Evolutionary conservation across 2,888 invertebrate species (phyloP), one percentile per base, ranked within the genome.

Genomic region (Meiosimyza decipiens): DNA sequence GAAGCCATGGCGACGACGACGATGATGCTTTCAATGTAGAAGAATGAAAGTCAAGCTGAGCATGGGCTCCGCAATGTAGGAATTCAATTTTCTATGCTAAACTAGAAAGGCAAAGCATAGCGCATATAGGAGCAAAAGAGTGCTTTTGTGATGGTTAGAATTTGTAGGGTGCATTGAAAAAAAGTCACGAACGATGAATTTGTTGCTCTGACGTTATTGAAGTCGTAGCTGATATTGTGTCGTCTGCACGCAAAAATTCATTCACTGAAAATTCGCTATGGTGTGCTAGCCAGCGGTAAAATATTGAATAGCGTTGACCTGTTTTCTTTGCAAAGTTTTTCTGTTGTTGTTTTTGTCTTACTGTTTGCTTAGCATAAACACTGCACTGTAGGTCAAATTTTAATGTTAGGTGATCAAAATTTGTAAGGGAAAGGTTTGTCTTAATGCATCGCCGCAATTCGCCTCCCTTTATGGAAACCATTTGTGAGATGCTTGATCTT

Each of bases 281-380:
- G 22, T 52, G 22, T 6, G 22, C 68, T 15, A 59, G 15, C 57
- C 28, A 66, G 55, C 16, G 40, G 54, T 6, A 1, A 65, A 40
- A 22, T 40, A 60, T 11, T 12, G 60, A 40, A 66, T 55, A 4
- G 6, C 70, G 18, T 68, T 50, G 57, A 71, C 52, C 28, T 47
- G 62, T 28, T 50, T 59, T 49, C 13, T 76, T 72, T 7, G 9
- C 40, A 40, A 40, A 40, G 40, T 77, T 66, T 77, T 75, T 72
- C 74, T 73, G 76, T 62, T 74, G 80, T 62, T 65, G 62, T 68
- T 78, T 77, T 76, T 71, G 55, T 60, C 28, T 28, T 28, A 28
- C 28, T 72, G 71, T 54, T 6, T 54, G 9, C 5, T 54, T 40
- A 40, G 9, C 9, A 40, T 1, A 40, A 40, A 54, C 54, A 54